phyloP scores from a whole-genome alignment of 2,797 vertebrate species.

The Urophycis tenuis region DNA sequence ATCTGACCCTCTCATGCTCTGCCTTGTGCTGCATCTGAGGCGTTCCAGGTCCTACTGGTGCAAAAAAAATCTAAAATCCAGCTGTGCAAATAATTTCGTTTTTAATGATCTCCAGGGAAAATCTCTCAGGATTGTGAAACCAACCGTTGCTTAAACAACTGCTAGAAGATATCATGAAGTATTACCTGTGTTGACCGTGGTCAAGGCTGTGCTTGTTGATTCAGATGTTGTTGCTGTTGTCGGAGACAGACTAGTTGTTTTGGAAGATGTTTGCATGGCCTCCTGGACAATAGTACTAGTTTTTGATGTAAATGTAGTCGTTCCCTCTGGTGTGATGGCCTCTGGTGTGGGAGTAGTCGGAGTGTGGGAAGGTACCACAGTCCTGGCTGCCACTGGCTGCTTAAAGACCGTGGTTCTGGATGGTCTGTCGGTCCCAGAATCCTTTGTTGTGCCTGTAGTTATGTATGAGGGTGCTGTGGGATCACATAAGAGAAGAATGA shows the following conservation, averaged over 20 bases:
- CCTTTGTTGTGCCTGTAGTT: constrained; percentile 1
- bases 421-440: background rate
- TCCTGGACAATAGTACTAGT: constrained; percentile 20
- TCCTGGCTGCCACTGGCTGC: background rate
- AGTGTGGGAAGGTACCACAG: background rate
- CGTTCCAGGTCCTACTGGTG: constrained; percentile 49
- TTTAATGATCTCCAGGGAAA: constrained; percentile 36
- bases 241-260: constrained; percentile 22
- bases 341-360: background rate
- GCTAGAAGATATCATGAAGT: constrained; percentile 22
- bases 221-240: constrained; percentile 30
- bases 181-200: constrained; percentile 57
- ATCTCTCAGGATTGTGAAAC: constrained; percentile 22
- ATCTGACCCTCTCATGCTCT: constrained; percentile 28
- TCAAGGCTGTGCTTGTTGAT: constrained; percentile 32
- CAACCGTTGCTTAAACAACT: constrained; percentile 25
- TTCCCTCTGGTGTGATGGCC: background rate
- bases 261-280: constrained; percentile 19
- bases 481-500: constrained; percentile 34
- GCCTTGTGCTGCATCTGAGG: constrained; percentile 51
- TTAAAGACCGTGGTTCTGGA: background rate
- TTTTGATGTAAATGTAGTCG: background rate
- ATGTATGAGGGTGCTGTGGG: constrained; percentile 31
- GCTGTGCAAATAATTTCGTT: constrained; percentile 62
- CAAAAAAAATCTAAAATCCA: constrained; percentile 40